Conservation (phyloP, 2,113 vertebrate genomes). For the Tyrannus savana region DNA sequence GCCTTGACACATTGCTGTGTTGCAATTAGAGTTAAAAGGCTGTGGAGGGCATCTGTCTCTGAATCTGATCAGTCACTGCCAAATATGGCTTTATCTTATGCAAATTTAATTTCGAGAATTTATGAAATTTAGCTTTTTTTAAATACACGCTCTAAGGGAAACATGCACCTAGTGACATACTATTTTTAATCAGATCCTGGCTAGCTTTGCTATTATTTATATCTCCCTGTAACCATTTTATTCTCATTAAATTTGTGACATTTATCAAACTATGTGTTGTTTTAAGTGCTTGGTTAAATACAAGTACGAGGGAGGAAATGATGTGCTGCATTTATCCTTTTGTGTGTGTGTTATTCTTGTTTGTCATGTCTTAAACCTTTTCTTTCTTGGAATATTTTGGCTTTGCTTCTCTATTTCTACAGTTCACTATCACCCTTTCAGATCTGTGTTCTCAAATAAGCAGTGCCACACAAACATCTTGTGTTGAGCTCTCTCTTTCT, state of each 20-base stretch:
- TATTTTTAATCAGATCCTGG: background rate
- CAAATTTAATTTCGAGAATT: background rate
- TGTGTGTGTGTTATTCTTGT: background rate
- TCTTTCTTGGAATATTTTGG: background rate
- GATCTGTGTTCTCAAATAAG: background rate
- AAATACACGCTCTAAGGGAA: background rate
- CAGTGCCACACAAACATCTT: background rate
- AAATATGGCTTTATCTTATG: background rate
- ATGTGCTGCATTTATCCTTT: background rate
- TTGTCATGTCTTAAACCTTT: background rate
- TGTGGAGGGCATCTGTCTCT: background rate
- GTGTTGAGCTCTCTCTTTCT: background rate
- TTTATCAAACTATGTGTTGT: background rate
- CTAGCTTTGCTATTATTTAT: background rate
- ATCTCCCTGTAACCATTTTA: background rate
- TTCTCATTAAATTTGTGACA: background rate
- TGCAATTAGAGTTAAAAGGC: background rate
- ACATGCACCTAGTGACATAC: background rate
- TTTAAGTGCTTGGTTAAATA: background rate
- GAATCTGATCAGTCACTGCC: background rate
- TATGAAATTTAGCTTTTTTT: background rate
- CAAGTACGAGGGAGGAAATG: background rate
- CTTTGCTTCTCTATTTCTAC: background rate
- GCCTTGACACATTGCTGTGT: background rate
- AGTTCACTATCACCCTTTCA: background rate